These are phyloP conservation scores for Eulemur albifrons DNA, from an alignment of 2,797 vertebrate species.

Conservation along the genomic window DNA sequence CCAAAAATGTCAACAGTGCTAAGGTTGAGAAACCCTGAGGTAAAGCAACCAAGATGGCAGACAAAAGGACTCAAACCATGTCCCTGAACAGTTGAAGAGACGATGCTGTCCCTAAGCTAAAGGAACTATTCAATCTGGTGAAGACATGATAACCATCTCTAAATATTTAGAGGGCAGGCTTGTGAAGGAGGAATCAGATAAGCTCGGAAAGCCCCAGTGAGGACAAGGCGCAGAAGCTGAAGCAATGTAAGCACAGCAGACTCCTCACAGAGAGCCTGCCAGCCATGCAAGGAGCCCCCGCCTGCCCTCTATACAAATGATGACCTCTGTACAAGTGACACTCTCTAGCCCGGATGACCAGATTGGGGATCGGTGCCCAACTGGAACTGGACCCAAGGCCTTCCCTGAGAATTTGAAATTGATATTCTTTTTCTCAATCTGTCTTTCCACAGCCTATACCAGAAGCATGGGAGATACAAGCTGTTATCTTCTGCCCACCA, in stretches of 20 bases:
- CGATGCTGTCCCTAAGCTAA: too few relatives aligned
- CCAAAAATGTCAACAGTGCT: neutral
- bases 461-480: neutral
- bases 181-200: neutral
- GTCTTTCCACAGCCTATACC: neutral
- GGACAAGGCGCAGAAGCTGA: accelerated
- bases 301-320: neutral
- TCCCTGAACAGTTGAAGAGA: neutral
- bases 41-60: neutral
- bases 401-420: neutral
- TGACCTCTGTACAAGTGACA: too few relatives aligned
- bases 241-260: neutral
- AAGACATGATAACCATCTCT: neutral
- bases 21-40: neutral
- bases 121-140: neutral
- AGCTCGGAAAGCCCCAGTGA: neutral
- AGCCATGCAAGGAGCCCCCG: neutral
- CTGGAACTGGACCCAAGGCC: neutral
- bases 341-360: neutral
- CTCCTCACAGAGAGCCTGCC: neutral
- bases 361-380: too few relatives aligned
- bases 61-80: neutral
- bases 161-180: neutral
- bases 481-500: neutral
- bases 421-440: neutral